Evolutionary conservation across 2,888 invertebrate genomes (phyloP).

Genomic region (Strigamia maritima): DNA sequence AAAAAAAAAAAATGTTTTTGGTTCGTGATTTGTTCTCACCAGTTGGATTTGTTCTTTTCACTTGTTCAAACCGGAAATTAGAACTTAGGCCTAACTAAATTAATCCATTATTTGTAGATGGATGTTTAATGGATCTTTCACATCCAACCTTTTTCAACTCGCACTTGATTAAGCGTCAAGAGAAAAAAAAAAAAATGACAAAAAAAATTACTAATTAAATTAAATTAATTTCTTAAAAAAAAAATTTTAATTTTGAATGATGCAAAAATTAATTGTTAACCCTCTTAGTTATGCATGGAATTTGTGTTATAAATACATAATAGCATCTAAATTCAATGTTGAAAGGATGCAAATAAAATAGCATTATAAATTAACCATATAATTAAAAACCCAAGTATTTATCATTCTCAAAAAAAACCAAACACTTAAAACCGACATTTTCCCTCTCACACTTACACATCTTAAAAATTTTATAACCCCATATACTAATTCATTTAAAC

Average conservation of each 20-base stretch:
- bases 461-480: neutral
- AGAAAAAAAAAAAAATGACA: neutral
- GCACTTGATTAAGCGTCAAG: constrained; percentile 8
- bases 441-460: neutral
- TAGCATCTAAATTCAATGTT: neutral
- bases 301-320: constrained; percentile 15
- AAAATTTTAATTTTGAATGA: neutral
- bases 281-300: neutral
- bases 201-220: neutral
- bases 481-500: constrained; percentile 15
- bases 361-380: constrained; percentile 1
- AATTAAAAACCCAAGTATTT: neutral
- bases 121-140: constrained; percentile 4
- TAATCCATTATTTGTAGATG: constrained; percentile 9
- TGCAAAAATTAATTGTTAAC: neutral
- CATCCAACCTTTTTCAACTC: neutral
- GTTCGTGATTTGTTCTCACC: neutral
- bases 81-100: constrained; percentile 1
- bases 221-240: neutral
- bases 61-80: neutral
- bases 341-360: neutral
- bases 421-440: neutral
- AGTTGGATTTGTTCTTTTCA: neutral
- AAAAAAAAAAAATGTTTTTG: no score
- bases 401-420: neutral